Base-by-base conservation (phyloP, 2,888 invertebrate species). In the Notodonta dromedarius region DNA sequence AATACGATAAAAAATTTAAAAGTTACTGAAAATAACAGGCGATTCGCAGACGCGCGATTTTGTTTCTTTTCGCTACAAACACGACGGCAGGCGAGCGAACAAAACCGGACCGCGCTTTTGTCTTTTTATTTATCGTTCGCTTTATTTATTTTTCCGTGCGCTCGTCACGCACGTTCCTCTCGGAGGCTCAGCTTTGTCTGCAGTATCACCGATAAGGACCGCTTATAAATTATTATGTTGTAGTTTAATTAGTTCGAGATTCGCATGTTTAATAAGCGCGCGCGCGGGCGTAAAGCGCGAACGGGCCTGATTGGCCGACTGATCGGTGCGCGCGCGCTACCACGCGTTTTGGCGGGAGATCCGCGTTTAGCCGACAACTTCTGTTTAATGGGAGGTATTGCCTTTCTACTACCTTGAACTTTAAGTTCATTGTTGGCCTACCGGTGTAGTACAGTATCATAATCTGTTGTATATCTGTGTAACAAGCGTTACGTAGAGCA, bases 181-280 rank as follows among this genome's bases (percentile, higher is more conserved):
- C 79, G 83, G 81, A 78, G 78, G 80, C 82, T 79, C 84, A 71
- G 62, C 74, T 73, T 80, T 75, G 74, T 88, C 80, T 90, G 86
- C 67, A 76, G 68, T 56, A 61, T 60, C 67, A 70, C 73, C 74
- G 76, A 79, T 67, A 79, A 82, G 74, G 74, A 59, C 69, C 72
- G 73, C 77, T 82, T 84, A 86, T 89, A 88, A 84, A 85, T 88
- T 81, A 83, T 84, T 82, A 87, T 84, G 80, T 87, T 88, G 80
- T 83, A 84, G 83, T 87, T 85, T 83, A 79, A 76, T 75, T 77
- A 76, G 77, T 79, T 68, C 70, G 63, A 78, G 81, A 86, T 89
- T 88, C 87, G 83, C 73, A 77, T 60, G 81, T 84, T 89, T 87
- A 85, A 90, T 89, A 89, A 88, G 84, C 88, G 88, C 89, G 88